Evolutionary conservation across 1,140 invertebrate species (phyloP).

Genomic region (Drosophila parvula): DNA sequence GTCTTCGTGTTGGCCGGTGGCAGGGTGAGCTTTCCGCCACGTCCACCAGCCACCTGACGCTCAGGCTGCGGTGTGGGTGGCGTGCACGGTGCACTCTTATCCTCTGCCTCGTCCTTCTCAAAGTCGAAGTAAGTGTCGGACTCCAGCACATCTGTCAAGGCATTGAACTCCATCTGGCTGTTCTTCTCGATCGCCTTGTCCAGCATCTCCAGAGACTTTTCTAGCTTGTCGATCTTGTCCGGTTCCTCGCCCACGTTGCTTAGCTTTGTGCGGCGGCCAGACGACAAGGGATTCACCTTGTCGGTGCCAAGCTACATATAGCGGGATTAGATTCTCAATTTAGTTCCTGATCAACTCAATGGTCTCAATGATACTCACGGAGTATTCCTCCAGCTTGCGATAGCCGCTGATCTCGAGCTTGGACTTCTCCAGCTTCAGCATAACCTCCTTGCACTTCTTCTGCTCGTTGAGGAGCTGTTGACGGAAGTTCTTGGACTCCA

Average conservation of each 20-base stretch:
- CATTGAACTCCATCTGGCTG: constrained; percentile 63
- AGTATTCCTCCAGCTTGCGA: constrained; percentile 75
- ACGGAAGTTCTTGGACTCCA: constrained; percentile 90
- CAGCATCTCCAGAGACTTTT: constrained; percentile 69
- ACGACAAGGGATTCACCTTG: constrained; percentile 60
- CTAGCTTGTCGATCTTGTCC: constrained; percentile 69
- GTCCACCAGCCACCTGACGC: constrained; percentile 25
- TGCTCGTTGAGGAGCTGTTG: constrained; percentile 89
- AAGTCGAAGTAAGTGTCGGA: constrained; percentile 63
- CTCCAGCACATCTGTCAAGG: constrained; percentile 63
- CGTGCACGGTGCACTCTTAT: constrained; percentile 19
- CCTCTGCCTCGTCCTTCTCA: constrained; percentile 60
- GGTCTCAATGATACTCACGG: constrained; percentile 37
- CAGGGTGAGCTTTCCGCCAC: constrained; percentile 48
- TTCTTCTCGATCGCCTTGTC: constrained; percentile 74
- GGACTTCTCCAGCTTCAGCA: constrained; percentile 88
- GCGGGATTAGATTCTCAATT: not conserved
- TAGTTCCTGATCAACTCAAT: not conserved
- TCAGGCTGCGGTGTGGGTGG: constrained; percentile 12
- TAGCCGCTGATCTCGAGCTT: constrained; percentile 82
- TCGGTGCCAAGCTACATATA: constrained; percentile 39
- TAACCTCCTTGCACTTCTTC: constrained; percentile 88
- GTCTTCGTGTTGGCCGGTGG: constrained; percentile 46
- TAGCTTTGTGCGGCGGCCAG: constrained; percentile 55
- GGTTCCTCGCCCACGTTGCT: constrained; percentile 47